Base-by-base conservation (phyloP, 2,888 invertebrate species). In the Rhogogaster chlorosoma region DNA sequence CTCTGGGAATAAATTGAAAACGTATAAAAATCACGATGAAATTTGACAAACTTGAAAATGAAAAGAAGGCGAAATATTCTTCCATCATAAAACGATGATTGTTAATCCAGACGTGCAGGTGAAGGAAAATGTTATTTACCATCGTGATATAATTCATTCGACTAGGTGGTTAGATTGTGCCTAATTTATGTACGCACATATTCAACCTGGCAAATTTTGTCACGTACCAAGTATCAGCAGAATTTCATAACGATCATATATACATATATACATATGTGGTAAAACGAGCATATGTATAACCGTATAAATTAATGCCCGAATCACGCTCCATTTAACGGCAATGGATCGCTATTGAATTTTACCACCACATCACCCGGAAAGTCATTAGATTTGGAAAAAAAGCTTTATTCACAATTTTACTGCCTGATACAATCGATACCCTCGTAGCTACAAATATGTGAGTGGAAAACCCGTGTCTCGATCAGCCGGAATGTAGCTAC, bases 191-290 rank as follows among this genome's bases (percentile, higher is more conserved):
- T 67, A 32, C 26, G 32, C 18, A 32, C 32, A 32, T 61, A 32
- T 15, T 26, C 18, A 18, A 7, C 5, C 32, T 61, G 61, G 67
- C 29, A 15, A 67, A 32, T 67, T 67, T 67, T 67, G 67, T 67
- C 67, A 67, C 67, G 67, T 67, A 67, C 29, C 1, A 32, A 67
- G 29, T 67, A 29, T 67, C 67, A 67, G 67, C 67, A 67, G 67
- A 67, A 67, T 67, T 67, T 67, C 29, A 64, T 64, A 64, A 64
- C 64, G 64, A 64, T 64, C 26, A 45, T 36, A 5, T 45, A 15
- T 12, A 45, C 26, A 45, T 36, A 5, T 45, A 15, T 12, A 45
- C 45, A 15, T 12, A 45, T 45, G 45, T 64, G 12, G 64, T 64
- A 64, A 64, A 64, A 7, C 64, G 64, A 64, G 64, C 61, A 12